Percentiles rank a stretch among this genome's conserved stretches.
Evolutionary conservation across 2,888 invertebrate species (phyloP).

Genomic region (Papilio gigon): DNA sequence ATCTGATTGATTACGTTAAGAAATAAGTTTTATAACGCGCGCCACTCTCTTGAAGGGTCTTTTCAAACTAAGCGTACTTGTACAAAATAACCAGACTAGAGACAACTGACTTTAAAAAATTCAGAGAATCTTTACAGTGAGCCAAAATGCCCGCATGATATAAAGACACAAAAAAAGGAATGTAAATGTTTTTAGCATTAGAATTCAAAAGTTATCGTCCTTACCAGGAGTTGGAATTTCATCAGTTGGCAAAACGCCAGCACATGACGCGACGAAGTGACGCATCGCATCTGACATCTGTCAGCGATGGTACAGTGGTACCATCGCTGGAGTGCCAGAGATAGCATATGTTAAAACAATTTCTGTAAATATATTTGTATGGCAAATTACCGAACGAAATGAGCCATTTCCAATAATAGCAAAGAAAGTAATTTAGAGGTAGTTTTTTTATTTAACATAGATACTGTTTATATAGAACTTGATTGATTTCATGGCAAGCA

Average conservation of each 20-base stretch:
- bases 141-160: neutral
- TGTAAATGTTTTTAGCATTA: neutral
- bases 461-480: neutral
- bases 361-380: constrained; percentile 12
- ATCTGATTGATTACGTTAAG: constrained; percentile 36
- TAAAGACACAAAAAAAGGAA: neutral
- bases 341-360: neutral
- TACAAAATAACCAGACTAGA: neutral
- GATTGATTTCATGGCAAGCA: neutral
- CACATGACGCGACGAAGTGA: constrained; percentile 33
- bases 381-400: constrained; percentile 4
- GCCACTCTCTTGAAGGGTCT: neutral
- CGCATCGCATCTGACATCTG: constrained; percentile 44
- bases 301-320: constrained; percentile 43
- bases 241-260: constrained; percentile 37
- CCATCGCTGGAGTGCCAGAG: too few species aligned
- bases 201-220: constrained; percentile 2
- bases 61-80: neutral
- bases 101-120: neutral
- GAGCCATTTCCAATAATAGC: neutral
- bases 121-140: neutral
- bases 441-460: neutral
- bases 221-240: constrained; percentile 10
- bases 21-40: neutral
- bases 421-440: neutral